These are phyloP conservation scores for Vandiemenella viatica DNA, from an alignment of 2,888 invertebrate genomes.

Conservation along the genomic window DNA sequence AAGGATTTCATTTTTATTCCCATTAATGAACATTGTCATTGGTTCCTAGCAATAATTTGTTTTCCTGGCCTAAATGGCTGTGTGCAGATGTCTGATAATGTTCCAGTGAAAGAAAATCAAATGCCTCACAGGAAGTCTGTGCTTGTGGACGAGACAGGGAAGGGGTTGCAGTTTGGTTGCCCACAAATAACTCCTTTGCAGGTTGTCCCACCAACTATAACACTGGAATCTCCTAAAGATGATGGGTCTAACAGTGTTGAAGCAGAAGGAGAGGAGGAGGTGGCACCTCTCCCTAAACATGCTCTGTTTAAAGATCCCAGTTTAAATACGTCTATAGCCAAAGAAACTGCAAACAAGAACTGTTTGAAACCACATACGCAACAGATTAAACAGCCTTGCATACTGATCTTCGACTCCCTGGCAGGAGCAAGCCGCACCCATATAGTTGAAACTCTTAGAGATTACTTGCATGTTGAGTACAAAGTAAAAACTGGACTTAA, in stretches of 20 bases:
- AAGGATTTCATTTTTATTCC: constrained; percentile 95
- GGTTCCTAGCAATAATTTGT: constrained; percentile 95
- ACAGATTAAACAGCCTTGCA: no score
- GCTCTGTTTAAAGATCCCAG: no score
- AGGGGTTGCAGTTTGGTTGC: no score
- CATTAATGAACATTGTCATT: constrained; percentile 92
- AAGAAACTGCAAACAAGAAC: no score
- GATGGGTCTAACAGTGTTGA: constrained; percentile 61
- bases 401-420: constrained; percentile 89
- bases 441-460: constrained; percentile 78
- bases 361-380: no score
- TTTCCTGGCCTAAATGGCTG: constrained; percentile 71
- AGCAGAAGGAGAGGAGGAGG: constrained; percentile 65
- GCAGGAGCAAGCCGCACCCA: constrained; percentile 61
- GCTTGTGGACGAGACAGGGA: no score
- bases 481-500: constrained; percentile 51
- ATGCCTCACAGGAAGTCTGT: no score
- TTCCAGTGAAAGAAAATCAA: no score
- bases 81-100: constrained; percentile 18
- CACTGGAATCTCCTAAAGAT: constrained; percentile 24
- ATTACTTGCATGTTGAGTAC: constrained; percentile 80
- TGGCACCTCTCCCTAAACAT: no score
- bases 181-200: no score
- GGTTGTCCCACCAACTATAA: constrained; percentile 8
- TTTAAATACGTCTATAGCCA: no score